phyloP scores from a whole-genome alignment of 2,888 invertebrate species.

The Apamea epomidion region DNA sequence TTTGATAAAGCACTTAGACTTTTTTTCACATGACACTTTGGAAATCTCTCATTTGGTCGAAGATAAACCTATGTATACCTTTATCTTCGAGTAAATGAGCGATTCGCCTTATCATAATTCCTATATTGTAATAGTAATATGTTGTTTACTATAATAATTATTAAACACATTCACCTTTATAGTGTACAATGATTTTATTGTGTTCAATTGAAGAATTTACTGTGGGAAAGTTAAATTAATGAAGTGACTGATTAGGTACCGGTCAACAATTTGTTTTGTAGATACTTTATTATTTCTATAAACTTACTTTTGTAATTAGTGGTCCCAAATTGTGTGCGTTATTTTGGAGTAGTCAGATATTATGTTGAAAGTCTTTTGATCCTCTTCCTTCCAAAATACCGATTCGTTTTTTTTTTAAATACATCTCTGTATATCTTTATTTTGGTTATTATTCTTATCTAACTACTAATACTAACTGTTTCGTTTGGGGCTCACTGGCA shows the following conservation, averaged over 20 bases:
- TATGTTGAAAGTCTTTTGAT: background rate
- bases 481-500: background rate
- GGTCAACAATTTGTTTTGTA: background rate
- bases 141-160: constrained; percentile 56
- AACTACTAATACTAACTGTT: too few relatives aligned
- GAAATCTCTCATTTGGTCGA: too few relatives aligned
- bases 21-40: constrained; percentile 55
- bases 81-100: constrained; percentile 69
- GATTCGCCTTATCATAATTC: constrained; percentile 72
- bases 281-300: background rate
- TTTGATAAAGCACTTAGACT: constrained; percentile 65
- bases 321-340: background rate
- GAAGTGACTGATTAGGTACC: constrained; percentile 2
- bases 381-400: too few relatives aligned
- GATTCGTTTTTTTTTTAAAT: too few relatives aligned
- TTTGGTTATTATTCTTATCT: too few relatives aligned
- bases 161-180: constrained; percentile 68
- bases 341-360: background rate
- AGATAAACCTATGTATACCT: constrained; percentile 16
- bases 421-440: background rate
- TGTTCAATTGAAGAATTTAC: constrained; percentile 69
- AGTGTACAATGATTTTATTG: constrained; percentile 63
- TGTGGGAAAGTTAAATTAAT: constrained; percentile 62
- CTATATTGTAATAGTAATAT: constrained; percentile 67
- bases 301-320: background rate